A percentile compares a stretch with the other conserved stretches of the same genome.
Evolutionary conservation across 2,797 vertebrate species (phyloP).

Genomic region (Cygnus olor): DNA sequence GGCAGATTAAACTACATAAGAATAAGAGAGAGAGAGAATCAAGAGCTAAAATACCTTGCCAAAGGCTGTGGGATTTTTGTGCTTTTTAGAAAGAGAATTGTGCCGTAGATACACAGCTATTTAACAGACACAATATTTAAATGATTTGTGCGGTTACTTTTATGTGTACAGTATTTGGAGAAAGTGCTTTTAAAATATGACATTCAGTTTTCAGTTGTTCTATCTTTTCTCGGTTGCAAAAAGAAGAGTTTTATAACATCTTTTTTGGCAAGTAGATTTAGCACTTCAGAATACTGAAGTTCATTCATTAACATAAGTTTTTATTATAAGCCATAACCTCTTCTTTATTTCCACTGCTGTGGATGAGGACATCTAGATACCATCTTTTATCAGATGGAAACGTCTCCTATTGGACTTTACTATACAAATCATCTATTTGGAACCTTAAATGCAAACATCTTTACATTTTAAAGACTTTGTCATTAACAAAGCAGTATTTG

Average conservation of each 20-base stretch:
- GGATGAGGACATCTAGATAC: neutral
- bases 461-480: neutral
- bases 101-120: neutral
- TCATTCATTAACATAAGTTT: conserved; percentile 53
- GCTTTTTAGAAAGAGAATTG: neutral
- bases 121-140: conserved; percentile 28
- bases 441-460: neutral
- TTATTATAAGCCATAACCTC: conserved; percentile 36
- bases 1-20: neutral
- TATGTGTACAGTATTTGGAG: neutral
- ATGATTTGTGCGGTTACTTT: neutral
- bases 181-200: neutral
- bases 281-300: conserved; percentile 28
- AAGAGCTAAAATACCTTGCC: conserved; percentile 20
- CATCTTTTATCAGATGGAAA: neutral
- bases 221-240: neutral
- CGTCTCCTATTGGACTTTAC: neutral
- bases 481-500: neutral
- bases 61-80: neutral
- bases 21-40: neutral
- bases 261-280: conserved; percentile 48
- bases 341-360: neutral
- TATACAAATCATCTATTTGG: neutral
- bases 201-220: conserved; percentile 48
- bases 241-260: conserved; percentile 34